A percentile compares a stretch with the other conserved stretches of the same genome.
phyloP scores from a whole-genome alignment of 2,797 vertebrate genomes.

The Enteromius radiatus region DNA sequence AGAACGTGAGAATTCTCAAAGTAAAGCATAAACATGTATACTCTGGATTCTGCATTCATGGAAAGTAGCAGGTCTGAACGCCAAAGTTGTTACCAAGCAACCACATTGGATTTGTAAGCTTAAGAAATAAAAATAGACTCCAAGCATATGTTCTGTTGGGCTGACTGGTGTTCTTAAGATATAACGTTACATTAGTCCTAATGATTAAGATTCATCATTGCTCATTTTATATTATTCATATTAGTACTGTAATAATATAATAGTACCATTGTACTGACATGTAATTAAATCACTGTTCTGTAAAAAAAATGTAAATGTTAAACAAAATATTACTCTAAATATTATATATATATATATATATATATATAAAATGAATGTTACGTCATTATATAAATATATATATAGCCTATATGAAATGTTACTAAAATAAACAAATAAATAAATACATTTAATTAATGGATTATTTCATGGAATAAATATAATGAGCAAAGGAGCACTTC shows the following conservation, averaged over 20 bases:
- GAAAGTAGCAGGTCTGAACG: not conserved
- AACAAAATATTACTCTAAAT: not conserved
- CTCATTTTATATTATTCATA: not conserved
- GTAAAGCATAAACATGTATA: not conserved
- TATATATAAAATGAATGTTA: too few relatives aligned
- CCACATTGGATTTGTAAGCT: constrained; percentile 38
- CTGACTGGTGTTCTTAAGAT: constrained; percentile 24
- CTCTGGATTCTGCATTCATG: not conserved
- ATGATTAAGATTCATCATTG: constrained; percentile 28
- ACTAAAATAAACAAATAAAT: not conserved
- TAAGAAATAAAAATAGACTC: constrained; percentile 44
- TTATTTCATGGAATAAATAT: not conserved
- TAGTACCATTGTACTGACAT: too few relatives aligned
- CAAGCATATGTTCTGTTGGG: constrained; percentile 34
- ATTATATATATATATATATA: not conserved
- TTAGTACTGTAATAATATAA: not conserved
- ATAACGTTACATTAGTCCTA: constrained; percentile 30
- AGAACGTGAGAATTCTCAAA: not conserved
- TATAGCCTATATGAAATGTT: too few relatives aligned
- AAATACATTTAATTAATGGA: not conserved
- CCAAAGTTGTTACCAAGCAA: constrained; percentile 30
- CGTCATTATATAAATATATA: too few relatives aligned
- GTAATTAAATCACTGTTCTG: not conserved
- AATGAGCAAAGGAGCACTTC: not conserved
- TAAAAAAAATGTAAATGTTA: not conserved